Conservation (phyloP, 2,113 vertebrate genomes). For the Oncorhynchus masou region DNA sequence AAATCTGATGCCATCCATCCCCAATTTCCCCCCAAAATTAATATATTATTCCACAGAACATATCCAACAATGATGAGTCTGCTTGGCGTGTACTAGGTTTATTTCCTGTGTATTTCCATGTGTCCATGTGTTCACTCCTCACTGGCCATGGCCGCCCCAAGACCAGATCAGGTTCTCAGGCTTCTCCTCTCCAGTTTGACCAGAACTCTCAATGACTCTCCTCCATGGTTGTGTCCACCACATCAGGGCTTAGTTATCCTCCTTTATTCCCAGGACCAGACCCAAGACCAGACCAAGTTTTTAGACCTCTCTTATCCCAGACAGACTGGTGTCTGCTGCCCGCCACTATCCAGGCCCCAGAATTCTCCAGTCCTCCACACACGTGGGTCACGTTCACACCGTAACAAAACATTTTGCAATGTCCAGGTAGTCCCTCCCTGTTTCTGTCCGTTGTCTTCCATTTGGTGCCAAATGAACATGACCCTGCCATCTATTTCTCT, state of each 20-base stretch:
- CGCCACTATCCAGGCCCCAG: neutral
- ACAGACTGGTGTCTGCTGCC: neutral
- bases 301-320: neutral
- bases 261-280: neutral
- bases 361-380: neutral
- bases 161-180: neutral
- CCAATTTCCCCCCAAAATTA: slow-evolving; percentile 8
- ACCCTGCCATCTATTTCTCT: neutral
- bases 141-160: neutral
- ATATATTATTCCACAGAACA: slow-evolving; percentile 21
- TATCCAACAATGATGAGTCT: slow-evolving; percentile 16
- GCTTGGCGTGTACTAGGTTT: slow-evolving; percentile 44
- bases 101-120: slow-evolving; percentile 41
- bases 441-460: no score
- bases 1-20: slow-evolving; percentile 25
- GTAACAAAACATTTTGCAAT: no score
- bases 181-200: neutral
- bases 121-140: slow-evolving; percentile 3
- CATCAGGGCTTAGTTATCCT: neutral
- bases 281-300: neutral
- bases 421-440: no score
- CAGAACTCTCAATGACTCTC: neutral
- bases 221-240: no score
- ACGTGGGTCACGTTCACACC: neutral
- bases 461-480: neutral